Base-by-base conservation (phyloP, 2,888 invertebrate species). In the Sinohyriopsis cumingii region DNA sequence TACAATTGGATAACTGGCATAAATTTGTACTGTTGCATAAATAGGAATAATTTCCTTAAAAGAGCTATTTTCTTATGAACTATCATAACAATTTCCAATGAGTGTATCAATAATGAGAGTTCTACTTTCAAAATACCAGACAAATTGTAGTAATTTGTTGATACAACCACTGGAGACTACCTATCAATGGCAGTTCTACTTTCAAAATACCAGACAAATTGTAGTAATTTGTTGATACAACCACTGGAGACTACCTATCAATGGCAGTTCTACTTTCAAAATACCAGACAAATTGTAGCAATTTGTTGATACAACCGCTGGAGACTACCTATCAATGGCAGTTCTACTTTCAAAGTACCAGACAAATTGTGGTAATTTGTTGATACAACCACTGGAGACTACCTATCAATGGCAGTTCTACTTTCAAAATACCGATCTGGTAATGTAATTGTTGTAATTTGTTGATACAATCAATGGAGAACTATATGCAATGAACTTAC, bases 401-500 rank as follows among this genome's bases (percentile, higher is more conserved):
- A 28, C 28, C 28, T 28, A 28, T 28, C 28, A 28, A 28, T 28
- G 28, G 5, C 28, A 28, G 28, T 33, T 33, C 33, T 33, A 33
- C 33, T 33, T 33, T 33, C 9, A 33, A 33, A 33, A 33, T 45
- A 15, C 45, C 1, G 1, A 9, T 57, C 22, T 57, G 57, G 57
- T 57, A 20, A 57, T 20, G 1, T 57, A 22, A 12, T 57, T 57
- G 57, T 24, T 57, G 1, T 4, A 57, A 15, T 57, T 22, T 24
- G 28, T 28, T 28, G 33, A 54, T 55, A 15, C 24, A 33, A 53
- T 12, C 28, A 33, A 53, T 54, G 64, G 22, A 19, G 22, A 28
- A 64, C 53, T 5, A 54, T 55, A 45, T 45, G 15, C 45, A 45
- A 45, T 59, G 45, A 33, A 79, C 93, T 93, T 90, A 95, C 95